Conservation (phyloP, 2,888 invertebrate species). For the Chrysina gloriosa region DNA sequence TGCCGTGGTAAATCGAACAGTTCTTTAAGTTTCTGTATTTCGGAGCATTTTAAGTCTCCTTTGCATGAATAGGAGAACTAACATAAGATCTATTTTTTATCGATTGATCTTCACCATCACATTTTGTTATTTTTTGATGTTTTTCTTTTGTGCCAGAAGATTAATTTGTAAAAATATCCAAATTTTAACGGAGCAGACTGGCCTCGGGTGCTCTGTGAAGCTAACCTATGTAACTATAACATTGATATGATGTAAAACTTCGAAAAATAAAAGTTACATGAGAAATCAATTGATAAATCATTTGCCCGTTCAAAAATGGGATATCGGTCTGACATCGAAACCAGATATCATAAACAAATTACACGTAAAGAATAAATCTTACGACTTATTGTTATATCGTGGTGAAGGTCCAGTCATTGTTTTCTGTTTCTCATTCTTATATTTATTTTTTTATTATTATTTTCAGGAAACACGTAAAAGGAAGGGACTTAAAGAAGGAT, state of each 20-base stretch:
- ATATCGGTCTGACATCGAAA: no score
- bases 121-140: background rate
- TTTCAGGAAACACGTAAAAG: constrained; percentile 94
- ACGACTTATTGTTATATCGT: no score
- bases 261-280: no score
- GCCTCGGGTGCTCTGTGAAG: no score
- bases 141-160: background rate
- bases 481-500: constrained; percentile 98
- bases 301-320: no score
- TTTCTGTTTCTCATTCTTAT: constrained; percentile 5
- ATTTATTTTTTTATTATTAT: constrained; percentile 52
- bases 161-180: constrained; percentile 2
- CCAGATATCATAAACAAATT: no score
- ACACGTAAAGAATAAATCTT: no score
- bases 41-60: constrained; percentile 53
- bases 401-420: no score
- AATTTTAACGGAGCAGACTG: constrained; percentile 8
- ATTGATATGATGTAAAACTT: no score
- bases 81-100: constrained; percentile 55
- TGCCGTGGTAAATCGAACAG: constrained; percentile 64
- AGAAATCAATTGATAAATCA: no score
- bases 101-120: background rate
- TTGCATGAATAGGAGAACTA: constrained; percentile 66
- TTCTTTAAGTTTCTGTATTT: constrained; percentile 65
- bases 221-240: no score